Evolutionary conservation across 64 coral and sea anemone species (phyloP), one percentile per base, ranked within the genome.

Genomic region (Orbicella faveolata): DNA sequence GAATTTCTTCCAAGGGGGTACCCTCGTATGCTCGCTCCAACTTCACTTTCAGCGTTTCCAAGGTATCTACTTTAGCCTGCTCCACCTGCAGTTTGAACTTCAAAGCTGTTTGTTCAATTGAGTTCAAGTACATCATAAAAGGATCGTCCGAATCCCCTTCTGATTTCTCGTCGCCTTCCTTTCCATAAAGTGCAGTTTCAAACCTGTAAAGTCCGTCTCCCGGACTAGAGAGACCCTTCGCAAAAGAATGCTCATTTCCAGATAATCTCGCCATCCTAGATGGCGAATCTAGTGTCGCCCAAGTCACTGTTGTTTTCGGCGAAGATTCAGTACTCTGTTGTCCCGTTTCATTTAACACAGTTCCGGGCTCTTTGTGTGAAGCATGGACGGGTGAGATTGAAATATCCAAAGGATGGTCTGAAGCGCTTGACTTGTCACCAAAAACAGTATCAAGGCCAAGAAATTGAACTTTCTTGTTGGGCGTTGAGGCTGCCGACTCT

Each of bases 81-180:
- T 97, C 95, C 23, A 97, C 95, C 61, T 97, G 95, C 9, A 97
- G 78, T 41, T 97, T 97, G 88, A 90, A 97, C 82, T 94, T 97
- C 2, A 97, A 75, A 36, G 95, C 92, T 33, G 95, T 94, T 78
- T 97, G 95, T 74, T 97, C 95, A 53, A 97, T 97, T 6, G 92
- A 94, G 83, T 97, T 97, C 44, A 97, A 55, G 69, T 97, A 97
- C 61, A 90, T 68, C 95, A 97, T 97, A 35, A 97, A 97, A 36
- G 93, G 95, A 73, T 97, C 95, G 61, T 97, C 90, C 44, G 74
- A 78, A 21, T 93, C 89, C 21, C 87, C 84, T 3, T 88, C 75
- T 17, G 39, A 37, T 35, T 3, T 61, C 63, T 79, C 84, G 48
- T 87, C 94, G 9, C 65, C 16, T 20, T 26, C 82, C 19, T 61